Evolutionary conservation across 1,140 invertebrate species (phyloP).

Genomic region (Polypedilum vanderplanki): DNA sequence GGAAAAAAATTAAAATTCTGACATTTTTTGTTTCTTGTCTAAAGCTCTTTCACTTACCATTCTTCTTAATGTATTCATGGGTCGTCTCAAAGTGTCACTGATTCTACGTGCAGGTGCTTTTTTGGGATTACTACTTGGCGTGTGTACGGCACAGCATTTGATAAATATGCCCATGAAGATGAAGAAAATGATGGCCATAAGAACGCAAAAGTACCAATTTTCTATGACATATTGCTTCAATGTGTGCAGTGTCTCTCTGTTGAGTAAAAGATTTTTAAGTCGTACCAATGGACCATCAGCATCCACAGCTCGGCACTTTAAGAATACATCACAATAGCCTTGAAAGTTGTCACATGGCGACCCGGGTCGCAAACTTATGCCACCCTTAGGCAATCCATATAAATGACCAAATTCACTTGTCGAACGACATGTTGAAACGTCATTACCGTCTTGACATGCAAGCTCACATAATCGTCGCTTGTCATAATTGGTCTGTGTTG

Average conservation of each 20-base stretch:
- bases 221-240: slow-evolving; percentile 87
- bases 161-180: slow-evolving; percentile 98
- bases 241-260: slow-evolving; percentile 77
- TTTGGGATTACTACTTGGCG: slow-evolving; percentile 94
- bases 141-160: slow-evolving; percentile 98
- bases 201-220: slow-evolving; percentile 94
- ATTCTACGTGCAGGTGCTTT: slow-evolving; percentile 77
- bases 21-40: no score
- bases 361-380: slow-evolving; percentile 83
- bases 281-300: slow-evolving; percentile 94
- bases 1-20: slow-evolving; percentile 30
- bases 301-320: slow-evolving; percentile 94
- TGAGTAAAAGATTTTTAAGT: slow-evolving; percentile 94
- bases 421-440: slow-evolving; percentile 69
- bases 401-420: slow-evolving; percentile 73
- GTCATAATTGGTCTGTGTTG: slow-evolving; percentile 64
- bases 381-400: slow-evolving; percentile 71
- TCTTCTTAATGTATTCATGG: slow-evolving; percentile 79
- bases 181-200: slow-evolving; percentile 85
- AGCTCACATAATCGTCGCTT: slow-evolving; percentile 89
- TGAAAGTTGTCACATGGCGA: slow-evolving; percentile 97
- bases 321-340: slow-evolving; percentile 98
- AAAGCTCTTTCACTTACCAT: slow-evolving; percentile 52
- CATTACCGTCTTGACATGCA: slow-evolving; percentile 83
- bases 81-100: slow-evolving; percentile 77